Conservation (phyloP, 1,140 invertebrate species). For the Drosophila baimaii region DNA sequence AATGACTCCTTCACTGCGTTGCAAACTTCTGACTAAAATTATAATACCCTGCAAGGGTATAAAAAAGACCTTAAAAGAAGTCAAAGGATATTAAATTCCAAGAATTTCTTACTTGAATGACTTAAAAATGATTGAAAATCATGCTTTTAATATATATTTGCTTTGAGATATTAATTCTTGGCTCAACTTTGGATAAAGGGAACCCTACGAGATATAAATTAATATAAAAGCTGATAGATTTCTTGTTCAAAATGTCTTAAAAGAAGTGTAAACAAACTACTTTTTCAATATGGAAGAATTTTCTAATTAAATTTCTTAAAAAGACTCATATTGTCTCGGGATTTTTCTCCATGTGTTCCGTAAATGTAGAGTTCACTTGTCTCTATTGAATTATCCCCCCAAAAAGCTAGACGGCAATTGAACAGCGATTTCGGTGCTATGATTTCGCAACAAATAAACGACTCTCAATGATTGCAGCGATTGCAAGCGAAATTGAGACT, state of each 20-base stretch:
- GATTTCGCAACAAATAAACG: conserved; percentile 65
- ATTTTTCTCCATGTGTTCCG: conserved; percentile 7
- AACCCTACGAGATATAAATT: too few relatives aligned
- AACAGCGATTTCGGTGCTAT: conserved; percentile 19
- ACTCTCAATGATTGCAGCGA: conserved; percentile 52
- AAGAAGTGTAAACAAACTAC: background rate
- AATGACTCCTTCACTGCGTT: too few relatives aligned
- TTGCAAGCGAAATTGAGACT: conserved; percentile 46
- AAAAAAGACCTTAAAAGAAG: too few relatives aligned
- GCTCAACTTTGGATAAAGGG: too few relatives aligned
- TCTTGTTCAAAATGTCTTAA: too few relatives aligned
- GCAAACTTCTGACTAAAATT: background rate
- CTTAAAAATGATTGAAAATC: too few relatives aligned
- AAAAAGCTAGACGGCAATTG: conserved; percentile 48
- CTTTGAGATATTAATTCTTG: too few relatives aligned
- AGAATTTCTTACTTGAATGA: too few relatives aligned
- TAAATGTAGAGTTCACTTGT: conserved; percentile 37
- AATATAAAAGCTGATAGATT: too few relatives aligned
- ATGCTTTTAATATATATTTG: too few relatives aligned
- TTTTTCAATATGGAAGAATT: background rate
- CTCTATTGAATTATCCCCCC: conserved; percentile 38
- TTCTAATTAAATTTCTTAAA: background rate
- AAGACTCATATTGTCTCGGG: background rate
- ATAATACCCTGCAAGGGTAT: too few relatives aligned
- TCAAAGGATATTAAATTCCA: too few relatives aligned